Conservation (phyloP, 1,140 invertebrate genomes). For the Acyrthosiphon pisum region DNA sequence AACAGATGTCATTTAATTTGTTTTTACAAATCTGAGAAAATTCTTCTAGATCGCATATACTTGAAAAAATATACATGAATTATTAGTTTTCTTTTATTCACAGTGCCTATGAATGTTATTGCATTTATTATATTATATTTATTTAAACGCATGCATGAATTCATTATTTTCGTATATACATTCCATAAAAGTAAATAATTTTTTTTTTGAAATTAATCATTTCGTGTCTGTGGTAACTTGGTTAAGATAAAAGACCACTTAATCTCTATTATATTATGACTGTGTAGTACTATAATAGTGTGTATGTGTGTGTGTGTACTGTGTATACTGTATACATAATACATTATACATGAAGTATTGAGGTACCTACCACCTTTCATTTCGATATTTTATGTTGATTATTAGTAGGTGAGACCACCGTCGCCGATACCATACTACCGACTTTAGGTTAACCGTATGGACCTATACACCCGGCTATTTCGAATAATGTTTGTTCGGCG, state of each 20-base stretch:
- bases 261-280: neutral
- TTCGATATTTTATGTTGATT: constrained; percentile 26
- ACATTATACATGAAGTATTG: neutral
- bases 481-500: constrained; percentile 34
- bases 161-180: neutral
- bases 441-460: neutral
- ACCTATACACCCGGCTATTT: neutral
- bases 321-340: too few relatives aligned
- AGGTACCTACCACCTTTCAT: neutral
- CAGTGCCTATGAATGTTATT: neutral
- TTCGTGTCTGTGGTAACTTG: neutral
- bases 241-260: constrained; percentile 13
- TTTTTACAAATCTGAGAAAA: too few relatives aligned
- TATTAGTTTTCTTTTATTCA: neutral
- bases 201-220: neutral
- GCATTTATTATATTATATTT: neutral
- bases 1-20: too few relatives aligned
- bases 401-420: neutral
- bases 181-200: neutral
- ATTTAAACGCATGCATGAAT: neutral
- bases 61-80: neutral
- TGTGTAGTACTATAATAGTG: neutral
- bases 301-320: too few relatives aligned
- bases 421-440: neutral
- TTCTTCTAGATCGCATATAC: too few relatives aligned